Percentiles rank a stretch among this genome's conserved stretches.
Evolutionary conservation across 2,888 invertebrate species (phyloP).

Genomic region (Himalopsyche kuldschensis): DNA sequence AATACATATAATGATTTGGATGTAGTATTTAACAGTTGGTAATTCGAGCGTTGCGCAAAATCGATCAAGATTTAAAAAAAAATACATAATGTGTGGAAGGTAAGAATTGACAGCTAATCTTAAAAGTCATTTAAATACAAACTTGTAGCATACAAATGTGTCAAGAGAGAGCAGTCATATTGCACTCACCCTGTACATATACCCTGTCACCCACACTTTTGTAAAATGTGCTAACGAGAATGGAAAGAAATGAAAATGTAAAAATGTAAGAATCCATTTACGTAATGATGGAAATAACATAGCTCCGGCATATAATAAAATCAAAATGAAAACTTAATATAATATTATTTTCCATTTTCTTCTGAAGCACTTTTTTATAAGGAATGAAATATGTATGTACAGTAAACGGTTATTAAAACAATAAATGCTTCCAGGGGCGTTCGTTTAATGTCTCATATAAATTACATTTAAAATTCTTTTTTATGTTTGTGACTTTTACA

Average conservation of each 20-base stretch:
- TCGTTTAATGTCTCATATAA: slow-evolving; percentile 14
- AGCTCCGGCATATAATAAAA: slow-evolving; percentile 33
- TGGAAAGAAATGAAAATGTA: slow-evolving; percentile 12
- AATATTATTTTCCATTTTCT: slow-evolving; percentile 34
- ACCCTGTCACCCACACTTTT: neutral
- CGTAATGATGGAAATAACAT: slow-evolving; percentile 33
- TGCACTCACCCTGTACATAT: neutral
- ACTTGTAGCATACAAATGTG: neutral
- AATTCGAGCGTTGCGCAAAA: too few relatives aligned
- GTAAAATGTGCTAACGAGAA: neutral
- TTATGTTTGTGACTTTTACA: neutral
- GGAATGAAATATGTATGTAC: slow-evolving; percentile 27
- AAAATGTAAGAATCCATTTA: slow-evolving; percentile 32
- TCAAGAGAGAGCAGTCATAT: neutral
- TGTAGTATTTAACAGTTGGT: too few relatives aligned
- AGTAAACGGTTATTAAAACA: slow-evolving; percentile 32
- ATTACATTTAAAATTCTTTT: slow-evolving; percentile 11
- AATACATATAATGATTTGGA: too few relatives aligned
- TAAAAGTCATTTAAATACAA: neutral
- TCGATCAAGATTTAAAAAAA: too few relatives aligned
- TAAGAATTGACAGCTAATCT: too few relatives aligned
- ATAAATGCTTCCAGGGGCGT: slow-evolving; percentile 30
- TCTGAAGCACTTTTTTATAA: slow-evolving; percentile 25
- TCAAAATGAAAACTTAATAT: slow-evolving; percentile 36
- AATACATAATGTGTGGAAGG: too few relatives aligned